phyloP scores from a whole-genome alignment of 2,888 invertebrate genomes.

The Agonopterix heracliana region DNA sequence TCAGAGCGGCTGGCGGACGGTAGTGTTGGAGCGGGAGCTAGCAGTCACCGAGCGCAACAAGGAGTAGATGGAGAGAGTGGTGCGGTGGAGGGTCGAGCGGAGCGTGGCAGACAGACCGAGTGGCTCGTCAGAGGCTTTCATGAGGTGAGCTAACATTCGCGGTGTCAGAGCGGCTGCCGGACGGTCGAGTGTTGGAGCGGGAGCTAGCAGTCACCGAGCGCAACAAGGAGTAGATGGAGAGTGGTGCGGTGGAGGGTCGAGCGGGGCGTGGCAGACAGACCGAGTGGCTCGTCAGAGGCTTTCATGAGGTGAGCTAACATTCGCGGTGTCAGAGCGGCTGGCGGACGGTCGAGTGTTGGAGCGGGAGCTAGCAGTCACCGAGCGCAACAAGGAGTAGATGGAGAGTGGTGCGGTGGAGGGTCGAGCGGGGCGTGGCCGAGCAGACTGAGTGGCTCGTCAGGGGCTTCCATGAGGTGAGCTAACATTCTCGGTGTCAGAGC shows the following conservation, averaged over 20 bases:
- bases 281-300: conserved; percentile 93
- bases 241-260: conserved; percentile 96
- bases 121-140: no score
- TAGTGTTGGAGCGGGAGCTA: conserved; percentile 92
- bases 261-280: conserved; percentile 96
- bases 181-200: conserved; percentile 95
- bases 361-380: conserved; percentile 93
- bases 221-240: conserved; percentile 96
- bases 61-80: no score
- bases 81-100: no score
- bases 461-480: no score
- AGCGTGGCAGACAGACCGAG: no score
- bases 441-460: no score
- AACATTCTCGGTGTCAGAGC: conserved; percentile 84
- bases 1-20: conserved; percentile 97
- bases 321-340: conserved; percentile 88
- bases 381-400: no score
- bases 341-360: conserved; percentile 96
- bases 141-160: conserved; percentile 78
- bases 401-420: no score
- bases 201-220: conserved; percentile 96
- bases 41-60: conserved; percentile 96
- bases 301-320: conserved; percentile 82
- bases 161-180: conserved; percentile 92
- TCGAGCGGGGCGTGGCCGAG: no score